Conservation (phyloP, 2,888 invertebrate species). For the Drosophila sordidula region DNA sequence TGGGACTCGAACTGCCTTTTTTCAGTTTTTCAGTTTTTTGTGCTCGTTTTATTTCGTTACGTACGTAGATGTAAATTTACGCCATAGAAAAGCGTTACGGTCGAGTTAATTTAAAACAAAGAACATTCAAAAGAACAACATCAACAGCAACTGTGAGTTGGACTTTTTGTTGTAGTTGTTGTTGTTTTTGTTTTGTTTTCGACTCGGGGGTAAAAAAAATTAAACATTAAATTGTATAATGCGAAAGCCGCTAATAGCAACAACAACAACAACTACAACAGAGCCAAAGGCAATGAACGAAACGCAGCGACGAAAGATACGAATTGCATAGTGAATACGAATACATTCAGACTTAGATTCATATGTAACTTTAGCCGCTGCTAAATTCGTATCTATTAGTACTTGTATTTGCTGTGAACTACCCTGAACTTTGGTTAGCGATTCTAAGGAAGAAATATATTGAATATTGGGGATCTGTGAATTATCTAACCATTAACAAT, state of each 20-base stretch:
- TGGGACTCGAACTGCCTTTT: constrained; percentile 51
- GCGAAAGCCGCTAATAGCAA: constrained; percentile 75
- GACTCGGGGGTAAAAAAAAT: constrained; percentile 61
- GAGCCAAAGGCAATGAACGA: constrained; percentile 68
- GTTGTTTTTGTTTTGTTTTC: constrained; percentile 28
- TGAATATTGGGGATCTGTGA: no score
- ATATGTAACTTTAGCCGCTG: constrained; percentile 44
- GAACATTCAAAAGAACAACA: constrained; percentile 84
- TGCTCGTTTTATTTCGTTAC: constrained; percentile 71
- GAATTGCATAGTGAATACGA: constrained; percentile 64
- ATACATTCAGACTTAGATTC: constrained; percentile 42
- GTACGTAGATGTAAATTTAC: constrained; percentile 83
- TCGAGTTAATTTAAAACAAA: constrained; percentile 84
- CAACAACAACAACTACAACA: constrained; percentile 34
- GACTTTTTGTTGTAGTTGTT: constrained; percentile 46
- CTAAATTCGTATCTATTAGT: constrained; percentile 31
- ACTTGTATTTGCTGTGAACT: constrained; percentile 35
- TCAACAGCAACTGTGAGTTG: constrained; percentile 68
- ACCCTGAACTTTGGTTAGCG: constrained; percentile 30
- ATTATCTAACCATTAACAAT: no score
- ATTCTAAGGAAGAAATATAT: no score
- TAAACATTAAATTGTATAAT: constrained; percentile 81
- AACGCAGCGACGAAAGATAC: constrained; percentile 66
- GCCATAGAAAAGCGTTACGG: constrained; percentile 85
- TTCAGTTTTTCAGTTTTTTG: constrained; percentile 28